Percentiles rank a stretch among this genome's conserved stretches.
These are phyloP conservation scores for Drosophila nasuta DNA, from an alignment of 1,140 invertebrate species.

Conservation along the genomic window DNA sequence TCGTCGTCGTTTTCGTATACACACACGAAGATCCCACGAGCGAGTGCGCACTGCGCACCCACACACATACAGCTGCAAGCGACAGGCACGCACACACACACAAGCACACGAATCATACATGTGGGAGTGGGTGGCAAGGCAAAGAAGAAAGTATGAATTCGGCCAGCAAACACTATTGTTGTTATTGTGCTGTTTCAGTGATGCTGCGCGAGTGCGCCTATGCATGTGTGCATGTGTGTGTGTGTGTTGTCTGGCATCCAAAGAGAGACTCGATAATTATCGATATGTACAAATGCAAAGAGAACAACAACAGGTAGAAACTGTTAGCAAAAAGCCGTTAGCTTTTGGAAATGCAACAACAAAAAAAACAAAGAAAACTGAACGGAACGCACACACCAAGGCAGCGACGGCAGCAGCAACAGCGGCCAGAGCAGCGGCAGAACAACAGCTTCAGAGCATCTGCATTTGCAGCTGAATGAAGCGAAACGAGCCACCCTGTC, in stretches of 20 bases:
- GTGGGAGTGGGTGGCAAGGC: slow-evolving; percentile 56
- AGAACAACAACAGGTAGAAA: slow-evolving; percentile 36
- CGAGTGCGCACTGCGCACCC: slow-evolving; percentile 50
- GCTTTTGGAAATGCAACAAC: slow-evolving; percentile 44
- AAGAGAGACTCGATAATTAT: slow-evolving; percentile 40
- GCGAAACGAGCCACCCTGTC: slow-evolving; percentile 12
- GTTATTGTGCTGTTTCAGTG: slow-evolving; percentile 30
- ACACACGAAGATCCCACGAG: slow-evolving; percentile 47
- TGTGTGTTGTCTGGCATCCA: slow-evolving; percentile 18
- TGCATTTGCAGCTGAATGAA: slow-evolving; percentile 22
- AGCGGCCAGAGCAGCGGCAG: not conserved
- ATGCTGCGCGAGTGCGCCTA: slow-evolving; percentile 27
- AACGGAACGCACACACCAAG: slow-evolving; percentile 12
- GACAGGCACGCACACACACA: slow-evolving; percentile 29
- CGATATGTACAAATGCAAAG: slow-evolving; percentile 46
- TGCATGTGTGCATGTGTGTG: slow-evolving; percentile 28
- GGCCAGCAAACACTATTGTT: slow-evolving; percentile 44
- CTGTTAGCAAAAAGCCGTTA: slow-evolving; percentile 50
- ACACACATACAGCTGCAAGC: slow-evolving; percentile 20
- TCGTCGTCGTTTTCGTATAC: slow-evolving; percentile 38
- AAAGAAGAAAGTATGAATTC: slow-evolving; percentile 77
- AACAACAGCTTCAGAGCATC: not conserved
- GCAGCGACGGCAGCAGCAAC: not conserved
- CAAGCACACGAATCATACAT: slow-evolving; percentile 24
- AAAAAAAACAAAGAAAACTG: not conserved